phyloP scores from a whole-genome alignment of 1,140 invertebrate genomes.

The Cylas formicarius region DNA sequence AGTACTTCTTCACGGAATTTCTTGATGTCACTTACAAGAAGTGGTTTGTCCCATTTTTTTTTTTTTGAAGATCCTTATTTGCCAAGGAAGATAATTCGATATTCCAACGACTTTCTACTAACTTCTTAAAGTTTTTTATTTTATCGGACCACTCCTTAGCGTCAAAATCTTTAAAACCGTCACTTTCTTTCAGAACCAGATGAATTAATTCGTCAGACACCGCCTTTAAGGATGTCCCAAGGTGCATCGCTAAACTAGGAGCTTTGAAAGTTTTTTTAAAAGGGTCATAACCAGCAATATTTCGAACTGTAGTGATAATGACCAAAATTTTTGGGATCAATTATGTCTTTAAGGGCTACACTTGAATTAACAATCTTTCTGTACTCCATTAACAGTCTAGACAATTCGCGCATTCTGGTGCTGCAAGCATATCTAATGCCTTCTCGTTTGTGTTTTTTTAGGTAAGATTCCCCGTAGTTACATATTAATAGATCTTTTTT shows the following conservation, averaged over 20 bases:
- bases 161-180: no score
- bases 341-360: constrained; percentile 16
- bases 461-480: constrained; percentile 21
- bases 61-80: constrained; percentile 21
- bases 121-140: constrained; percentile 23
- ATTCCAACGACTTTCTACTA: constrained; percentile 21
- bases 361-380: constrained; percentile 15
- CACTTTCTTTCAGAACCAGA: constrained; percentile 19
- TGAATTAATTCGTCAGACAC: constrained; percentile 19
- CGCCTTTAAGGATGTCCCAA: constrained; percentile 19
- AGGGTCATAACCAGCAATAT: constrained; percentile 17
- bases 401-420: constrained; percentile 21
- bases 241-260: constrained; percentile 22
- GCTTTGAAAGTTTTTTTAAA: constrained; percentile 18
- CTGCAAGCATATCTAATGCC: constrained; percentile 18
- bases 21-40: constrained; percentile 18
- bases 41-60: constrained; percentile 20
- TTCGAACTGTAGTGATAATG: constrained; percentile 13
- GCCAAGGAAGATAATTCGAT: constrained; percentile 20
- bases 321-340: constrained; percentile 22
- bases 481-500: constrained; percentile 24
- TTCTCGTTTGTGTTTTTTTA: constrained; percentile 23
- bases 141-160: constrained; percentile 14
- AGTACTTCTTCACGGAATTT: constrained; percentile 14
- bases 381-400: constrained; percentile 18